Conservation (phyloP, 2,797 vertebrate species). For the Emydoidea blandingii region DNA sequence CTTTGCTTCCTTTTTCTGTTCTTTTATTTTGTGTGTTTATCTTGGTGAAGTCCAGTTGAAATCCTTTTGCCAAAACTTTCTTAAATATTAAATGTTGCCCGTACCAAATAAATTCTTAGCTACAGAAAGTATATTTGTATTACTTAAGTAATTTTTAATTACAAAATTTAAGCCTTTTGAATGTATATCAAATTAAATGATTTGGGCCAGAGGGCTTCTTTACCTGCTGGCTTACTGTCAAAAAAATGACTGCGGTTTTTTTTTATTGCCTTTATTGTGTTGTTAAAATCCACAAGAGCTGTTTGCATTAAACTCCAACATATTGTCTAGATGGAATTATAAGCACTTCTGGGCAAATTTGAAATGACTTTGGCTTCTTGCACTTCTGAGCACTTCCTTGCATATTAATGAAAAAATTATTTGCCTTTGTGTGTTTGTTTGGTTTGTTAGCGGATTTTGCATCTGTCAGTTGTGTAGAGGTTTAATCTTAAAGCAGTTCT, state of each 20-base stretch:
- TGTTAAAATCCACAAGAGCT: slow-evolving; percentile 13
- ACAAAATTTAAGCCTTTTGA: not conserved
- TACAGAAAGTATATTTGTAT: not conserved
- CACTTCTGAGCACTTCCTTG: not conserved
- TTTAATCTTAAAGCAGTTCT: not conserved
- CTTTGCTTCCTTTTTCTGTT: not conserved
- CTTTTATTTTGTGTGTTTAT: slow-evolving; percentile 25
- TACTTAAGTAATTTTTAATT: not conserved
- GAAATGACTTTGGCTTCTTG: slow-evolving; percentile 32
- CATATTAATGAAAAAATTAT: not conserved
- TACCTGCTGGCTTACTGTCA: not conserved
- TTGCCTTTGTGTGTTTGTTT: not conserved
- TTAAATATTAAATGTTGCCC: not conserved
- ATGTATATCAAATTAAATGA: not conserved
- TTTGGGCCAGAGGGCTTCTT: not conserved
- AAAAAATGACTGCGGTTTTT: not conserved
- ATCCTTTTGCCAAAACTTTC: not conserved
- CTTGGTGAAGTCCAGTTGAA: slow-evolving; percentile 4
- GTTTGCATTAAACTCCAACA: slow-evolving; percentile 27
- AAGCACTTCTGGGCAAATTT: not conserved
- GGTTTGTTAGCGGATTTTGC: not conserved
- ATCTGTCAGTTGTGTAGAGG: not conserved
- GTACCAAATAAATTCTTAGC: not conserved
- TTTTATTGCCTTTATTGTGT: not conserved
- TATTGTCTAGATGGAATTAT: slow-evolving; percentile 22